Conservation (phyloP, 2,113 vertebrate species). For the Pollimyrus isidori region DNA sequence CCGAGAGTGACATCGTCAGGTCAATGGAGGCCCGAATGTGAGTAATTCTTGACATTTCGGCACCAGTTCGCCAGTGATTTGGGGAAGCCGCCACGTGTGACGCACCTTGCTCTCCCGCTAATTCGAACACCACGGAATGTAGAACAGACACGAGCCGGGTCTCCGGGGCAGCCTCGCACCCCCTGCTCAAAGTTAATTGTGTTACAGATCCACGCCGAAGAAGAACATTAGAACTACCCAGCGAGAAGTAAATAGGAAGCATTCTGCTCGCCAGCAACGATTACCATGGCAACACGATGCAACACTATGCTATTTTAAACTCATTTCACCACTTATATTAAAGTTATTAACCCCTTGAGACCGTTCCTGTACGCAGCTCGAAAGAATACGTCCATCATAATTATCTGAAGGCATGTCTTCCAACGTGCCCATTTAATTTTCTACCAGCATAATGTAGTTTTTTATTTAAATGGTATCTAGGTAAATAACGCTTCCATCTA, state of each 20-base stretch:
- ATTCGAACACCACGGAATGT: conserved; percentile 24
- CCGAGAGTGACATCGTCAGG: not conserved
- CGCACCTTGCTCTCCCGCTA: not conserved
- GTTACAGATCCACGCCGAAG: conserved; percentile 36
- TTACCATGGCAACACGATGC: conserved; percentile 63
- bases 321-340: conserved; percentile 61
- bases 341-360: conserved; percentile 61
- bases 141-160: conserved; percentile 36
- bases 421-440: not conserved
- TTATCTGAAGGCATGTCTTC: conserved; percentile 33
- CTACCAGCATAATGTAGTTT: not conserved
- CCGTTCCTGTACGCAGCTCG: conserved; percentile 48
- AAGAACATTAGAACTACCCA: conserved; percentile 55
- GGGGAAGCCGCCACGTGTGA: not conserved
- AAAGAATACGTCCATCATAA: conserved; percentile 60
- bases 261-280: conserved; percentile 35
- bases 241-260: conserved; percentile 50
- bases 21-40: not conserved
- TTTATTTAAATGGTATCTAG: not conserved
- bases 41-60: not conserved
- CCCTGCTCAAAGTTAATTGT: conserved; percentile 34
- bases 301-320: conserved; percentile 61
- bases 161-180: conserved; percentile 35
- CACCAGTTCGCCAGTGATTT: not conserved
- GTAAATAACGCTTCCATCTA: conserved; percentile 1